phyloP scores from a whole-genome alignment of 2,888 invertebrate genomes.

The Morpho deidamia region DNA sequence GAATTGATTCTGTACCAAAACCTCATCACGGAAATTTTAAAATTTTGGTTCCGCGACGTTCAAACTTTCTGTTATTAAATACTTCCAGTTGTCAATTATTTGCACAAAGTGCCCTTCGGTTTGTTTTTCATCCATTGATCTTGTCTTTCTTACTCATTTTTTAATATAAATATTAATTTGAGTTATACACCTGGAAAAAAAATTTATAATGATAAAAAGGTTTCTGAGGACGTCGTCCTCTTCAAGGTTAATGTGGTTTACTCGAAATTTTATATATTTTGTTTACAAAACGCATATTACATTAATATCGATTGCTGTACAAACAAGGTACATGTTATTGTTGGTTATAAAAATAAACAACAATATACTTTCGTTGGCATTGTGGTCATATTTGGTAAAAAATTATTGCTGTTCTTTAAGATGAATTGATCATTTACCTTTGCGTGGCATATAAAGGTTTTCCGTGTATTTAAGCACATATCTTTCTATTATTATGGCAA shows the following conservation, averaged over 20 bases:
- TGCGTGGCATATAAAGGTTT: no score
- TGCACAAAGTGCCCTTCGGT: conserved; percentile 33
- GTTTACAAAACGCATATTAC: conserved; percentile 27
- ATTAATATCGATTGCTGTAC: not conserved
- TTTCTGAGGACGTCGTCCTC: conserved; percentile 41
- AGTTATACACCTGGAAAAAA: conserved; percentile 30
- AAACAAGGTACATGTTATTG: not conserved
- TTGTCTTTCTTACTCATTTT: conserved; percentile 12
- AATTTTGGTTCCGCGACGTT: conserved; percentile 43
- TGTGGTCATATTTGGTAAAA: not conserved
- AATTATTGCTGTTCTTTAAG: not conserved
- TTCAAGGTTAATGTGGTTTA: conserved; percentile 40
- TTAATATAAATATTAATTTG: conserved; percentile 16
- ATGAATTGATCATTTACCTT: no score
- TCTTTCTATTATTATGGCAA: no score
- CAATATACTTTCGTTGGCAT: not conserved
- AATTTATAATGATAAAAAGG: conserved; percentile 42
- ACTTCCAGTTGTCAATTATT: conserved; percentile 32
- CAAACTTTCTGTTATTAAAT: conserved; percentile 38
- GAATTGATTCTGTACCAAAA: conserved; percentile 34
- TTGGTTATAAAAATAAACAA: not conserved
- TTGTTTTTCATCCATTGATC: conserved; percentile 16
- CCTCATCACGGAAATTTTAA: conserved; percentile 48
- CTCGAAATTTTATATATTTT: conserved; percentile 39
- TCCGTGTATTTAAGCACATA: no score